Evolutionary conservation across 2,797 vertebrate genomes (phyloP).

Genomic region (Sparidentex hasta): DNA sequence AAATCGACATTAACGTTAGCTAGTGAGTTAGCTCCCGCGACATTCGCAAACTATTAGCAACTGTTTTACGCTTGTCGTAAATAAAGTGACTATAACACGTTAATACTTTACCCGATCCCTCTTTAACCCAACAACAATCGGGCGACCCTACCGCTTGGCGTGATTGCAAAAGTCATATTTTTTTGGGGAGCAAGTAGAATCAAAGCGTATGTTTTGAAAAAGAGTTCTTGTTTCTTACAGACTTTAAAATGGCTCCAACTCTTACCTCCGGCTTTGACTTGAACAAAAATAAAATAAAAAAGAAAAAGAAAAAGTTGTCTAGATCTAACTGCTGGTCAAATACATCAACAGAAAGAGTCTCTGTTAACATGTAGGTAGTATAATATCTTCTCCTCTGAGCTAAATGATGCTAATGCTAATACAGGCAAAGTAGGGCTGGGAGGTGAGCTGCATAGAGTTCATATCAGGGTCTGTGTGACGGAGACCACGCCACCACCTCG

Average conservation of each 20-base stretch:
- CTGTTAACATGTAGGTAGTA: slow-evolving; percentile 51
- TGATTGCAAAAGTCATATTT: no score
- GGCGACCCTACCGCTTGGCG: no score
- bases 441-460: slow-evolving; percentile 53
- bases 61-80: no score
- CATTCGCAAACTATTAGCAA: no score
- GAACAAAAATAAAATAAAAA: not conserved
- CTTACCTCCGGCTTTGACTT: slow-evolving; percentile 2
- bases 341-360: slow-evolving; percentile 32
- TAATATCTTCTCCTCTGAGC: slow-evolving; percentile 30
- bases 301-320: not conserved
- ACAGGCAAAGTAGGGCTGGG: not conserved
- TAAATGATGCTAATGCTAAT: slow-evolving; percentile 13
- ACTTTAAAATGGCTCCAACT: slow-evolving; percentile 6
- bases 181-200: slow-evolving; percentile 21
- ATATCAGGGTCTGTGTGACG: slow-evolving; percentile 20
- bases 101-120: no score
- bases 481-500: not conserved
- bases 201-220: not conserved
- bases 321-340: slow-evolving; percentile 29
- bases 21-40: no score
- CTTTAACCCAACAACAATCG: no score
- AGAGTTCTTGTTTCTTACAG: not conserved
- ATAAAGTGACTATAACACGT: no score
- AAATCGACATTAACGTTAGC: no score